Base-by-base conservation (phyloP, 2,888 invertebrate genomes). In the Athalia cordata region DNA sequence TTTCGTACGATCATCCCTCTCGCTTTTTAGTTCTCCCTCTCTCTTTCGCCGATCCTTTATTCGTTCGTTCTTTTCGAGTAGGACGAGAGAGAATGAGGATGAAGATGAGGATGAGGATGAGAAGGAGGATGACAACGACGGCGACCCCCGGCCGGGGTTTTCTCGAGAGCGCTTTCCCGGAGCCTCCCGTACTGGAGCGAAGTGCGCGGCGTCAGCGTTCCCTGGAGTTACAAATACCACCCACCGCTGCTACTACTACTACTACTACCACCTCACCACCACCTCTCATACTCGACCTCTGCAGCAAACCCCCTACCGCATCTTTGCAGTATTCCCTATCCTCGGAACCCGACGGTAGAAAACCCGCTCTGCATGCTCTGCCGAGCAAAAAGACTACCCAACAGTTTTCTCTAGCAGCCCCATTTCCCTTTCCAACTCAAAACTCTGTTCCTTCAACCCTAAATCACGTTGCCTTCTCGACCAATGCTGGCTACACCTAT, bases 41-140 rank as follows among this genome's bases (percentile, higher is more conserved):
- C 80, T 78, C 78, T 52, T 8, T 62, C n/a, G 13, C 74, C 70
- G 82, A 81, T 84, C 84, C 83, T 84, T 85, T 84, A 84, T 84
- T 84, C 83, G 78, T 84, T 80, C 81, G 82, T 81, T 82, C 83
- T 82, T 81, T 81, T 80, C 64, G 47, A 29, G 29, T 29, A 29
- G 29, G 29, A 29, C 2, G 29, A 29, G 29, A 29, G 29, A 29
- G 79, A 29, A 29, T 29, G 29, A 29, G 29, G 29, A 29, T 2
- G 29, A 29, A 29, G 29, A 29, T 29, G 5, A 49, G 61, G 15
- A 74, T 59, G 74, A 61, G 61, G 61, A 57, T 8, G 61, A 6
- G 13, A 9, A 49, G 61, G 57, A 43, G 43, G 75, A 62, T 11
- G 75, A 75, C 49, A 62, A 75, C 29, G 75, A 72, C 72, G 55